Evolutionary conservation across 2,888 invertebrate species (phyloP).

Genomic region (Cyclophora punctaria): DNA sequence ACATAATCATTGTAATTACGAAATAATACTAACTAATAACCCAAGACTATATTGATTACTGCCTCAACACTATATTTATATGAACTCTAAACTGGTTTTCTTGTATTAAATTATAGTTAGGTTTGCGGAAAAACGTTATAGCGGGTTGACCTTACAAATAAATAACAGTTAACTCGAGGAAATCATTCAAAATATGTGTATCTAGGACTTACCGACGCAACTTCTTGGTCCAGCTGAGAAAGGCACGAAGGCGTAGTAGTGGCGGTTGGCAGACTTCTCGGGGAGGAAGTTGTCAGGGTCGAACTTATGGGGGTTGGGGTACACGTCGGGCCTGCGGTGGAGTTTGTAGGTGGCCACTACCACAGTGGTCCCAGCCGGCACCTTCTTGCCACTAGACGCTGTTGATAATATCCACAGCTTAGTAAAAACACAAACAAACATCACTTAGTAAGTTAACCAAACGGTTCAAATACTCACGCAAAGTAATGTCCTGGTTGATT

Average conservation of each 20-base stretch:
- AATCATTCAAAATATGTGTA: too few species aligned
- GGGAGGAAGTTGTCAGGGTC: conserved; percentile 91
- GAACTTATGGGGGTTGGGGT: conserved; percentile 84
- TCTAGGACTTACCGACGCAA: conserved; percentile 79
- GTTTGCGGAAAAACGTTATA: too few species aligned
- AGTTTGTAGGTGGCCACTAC: conserved; percentile 79
- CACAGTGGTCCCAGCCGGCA: conserved; percentile 83
- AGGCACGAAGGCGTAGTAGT: conserved; percentile 87
- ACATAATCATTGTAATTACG: neutral
- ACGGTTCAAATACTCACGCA: conserved; percentile 67
- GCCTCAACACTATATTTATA: too few species aligned
- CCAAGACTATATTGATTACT: too few species aligned
- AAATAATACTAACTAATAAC: too few species aligned
- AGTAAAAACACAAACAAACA: neutral
- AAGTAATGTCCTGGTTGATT: conserved; percentile 80
- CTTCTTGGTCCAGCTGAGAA: conserved; percentile 89
- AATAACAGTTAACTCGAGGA: neutral
- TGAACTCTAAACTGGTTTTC: too few species aligned
- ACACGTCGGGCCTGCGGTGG: conserved; percentile 82
- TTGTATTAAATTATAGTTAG: too few species aligned
- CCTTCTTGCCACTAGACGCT: conserved; percentile 78
- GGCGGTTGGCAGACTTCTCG: conserved; percentile 83
- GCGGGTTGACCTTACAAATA: neutral
- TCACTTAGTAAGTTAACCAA: neutral
- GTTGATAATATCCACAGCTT: neutral